phyloP scores from a whole-genome alignment of 2,888 invertebrate genomes.

The Dusona sp. region DNA sequence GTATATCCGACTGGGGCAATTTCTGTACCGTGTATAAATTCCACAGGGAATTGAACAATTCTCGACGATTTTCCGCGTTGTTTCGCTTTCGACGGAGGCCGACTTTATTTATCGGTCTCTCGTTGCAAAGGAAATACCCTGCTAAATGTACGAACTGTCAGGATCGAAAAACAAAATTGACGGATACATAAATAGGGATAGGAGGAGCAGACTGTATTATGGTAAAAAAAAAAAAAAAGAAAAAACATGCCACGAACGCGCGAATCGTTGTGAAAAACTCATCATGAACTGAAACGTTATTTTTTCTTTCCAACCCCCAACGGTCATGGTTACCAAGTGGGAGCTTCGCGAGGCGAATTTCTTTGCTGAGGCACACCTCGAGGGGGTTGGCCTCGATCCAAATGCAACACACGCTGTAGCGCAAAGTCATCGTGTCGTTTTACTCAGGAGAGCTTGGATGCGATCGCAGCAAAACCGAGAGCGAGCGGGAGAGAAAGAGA shows the following conservation, averaged over 20 bases:
- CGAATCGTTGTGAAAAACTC: conserved; percentile 22
- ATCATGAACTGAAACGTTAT: not conserved
- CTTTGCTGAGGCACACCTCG: conserved; percentile 36
- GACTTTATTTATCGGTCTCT: not conserved
- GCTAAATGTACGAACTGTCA: not conserved
- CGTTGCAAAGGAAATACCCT: not conserved
- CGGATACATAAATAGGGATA: not conserved
- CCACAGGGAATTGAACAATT: conserved; percentile 16
- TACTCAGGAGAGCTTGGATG: not conserved
- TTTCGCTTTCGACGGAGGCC: not conserved
- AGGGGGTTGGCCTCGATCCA: conserved; percentile 48
- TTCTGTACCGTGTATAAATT: not conserved
- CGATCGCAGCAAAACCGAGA: conserved; percentile 5
- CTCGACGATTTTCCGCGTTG: conserved; percentile 14
- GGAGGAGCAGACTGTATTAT: not conserved
- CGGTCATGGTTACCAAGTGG: conserved; percentile 24
- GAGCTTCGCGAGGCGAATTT: conserved; percentile 39
- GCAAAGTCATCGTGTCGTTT: conserved; percentile 32
- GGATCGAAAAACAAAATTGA: not conserved
- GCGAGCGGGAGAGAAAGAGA: conserved; percentile 19
- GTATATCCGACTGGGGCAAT: conserved; percentile 11
- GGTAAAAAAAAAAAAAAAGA: not conserved
- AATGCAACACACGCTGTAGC: conserved; percentile 20
- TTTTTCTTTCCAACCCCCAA: not conserved
- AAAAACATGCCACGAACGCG: no score